Evolutionary conservation across 2,797 vertebrate species (phyloP), one percentile per base, ranked within the genome.

Genomic region (Megalops cyprinoides): DNA sequence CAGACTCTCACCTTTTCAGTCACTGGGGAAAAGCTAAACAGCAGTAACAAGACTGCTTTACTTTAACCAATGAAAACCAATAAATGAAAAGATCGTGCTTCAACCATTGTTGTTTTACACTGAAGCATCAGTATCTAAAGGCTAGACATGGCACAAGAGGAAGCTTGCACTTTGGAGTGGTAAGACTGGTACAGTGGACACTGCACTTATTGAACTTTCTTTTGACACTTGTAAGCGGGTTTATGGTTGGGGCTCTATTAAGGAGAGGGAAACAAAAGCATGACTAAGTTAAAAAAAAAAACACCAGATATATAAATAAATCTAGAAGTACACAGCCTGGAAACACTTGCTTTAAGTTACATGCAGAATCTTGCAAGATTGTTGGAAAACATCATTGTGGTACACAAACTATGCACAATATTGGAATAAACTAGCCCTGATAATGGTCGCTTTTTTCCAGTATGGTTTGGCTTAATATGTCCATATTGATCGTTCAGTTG

Each of bases 121-220:
- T 39, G 42, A 80, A 80, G 69, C 79, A 80, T 53, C 69, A 56
- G 53, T 48, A 79, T n/a, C 71, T 84, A 79, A 77, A 85, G 39
- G 69, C 69, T 80, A 14, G 55, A 88, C 87, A 89, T 92, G 91
- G 93, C 93, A 94, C 92, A 87, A 87, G 86, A 90, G 91, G 88
- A 87, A 89, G 89, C 89, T 88, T 73, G 89, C 86, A 91, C 90
- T 93, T 92, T 88, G 87, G 87, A 93, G 87, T 77, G 82, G 78
- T 80, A 78, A 88, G 18, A 80, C 80, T 84, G 55, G 75, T 84
- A 85, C 84, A 82, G 79, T 78, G 48, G 82, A 91, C 86, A 91
- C 87, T 87, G 90, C 90, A 89, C 85, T 87, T 84, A 23, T 78
- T 78, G 76, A 88, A 85, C 84, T 90, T 76, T 85, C 78, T 83